phyloP scores from a whole-genome alignment of 2,113 vertebrate species.

The Cnemophilus loriae region DNA sequence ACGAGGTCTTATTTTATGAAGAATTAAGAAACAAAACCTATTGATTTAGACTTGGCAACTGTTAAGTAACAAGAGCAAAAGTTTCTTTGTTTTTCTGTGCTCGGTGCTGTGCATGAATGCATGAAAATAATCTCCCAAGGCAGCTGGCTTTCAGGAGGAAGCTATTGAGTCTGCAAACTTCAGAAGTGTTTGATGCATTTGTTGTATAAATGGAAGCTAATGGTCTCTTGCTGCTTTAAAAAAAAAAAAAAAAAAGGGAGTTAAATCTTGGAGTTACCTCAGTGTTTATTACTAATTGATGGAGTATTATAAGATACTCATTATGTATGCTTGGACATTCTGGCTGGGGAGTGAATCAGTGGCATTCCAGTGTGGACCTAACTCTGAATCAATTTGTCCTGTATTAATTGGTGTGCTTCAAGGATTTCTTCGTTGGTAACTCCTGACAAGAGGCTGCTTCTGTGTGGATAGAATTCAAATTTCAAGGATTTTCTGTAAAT shows the following conservation, averaged over 20 bases:
- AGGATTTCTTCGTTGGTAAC: background rate
- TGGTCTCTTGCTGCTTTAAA: background rate
- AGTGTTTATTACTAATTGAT: background rate
- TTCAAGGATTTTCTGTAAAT: background rate
- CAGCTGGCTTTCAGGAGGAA: background rate
- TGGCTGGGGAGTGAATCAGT: background rate
- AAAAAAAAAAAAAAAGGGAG: background rate
- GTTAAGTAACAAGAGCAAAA: background rate
- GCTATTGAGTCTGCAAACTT: background rate
- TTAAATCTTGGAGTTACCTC: background rate
- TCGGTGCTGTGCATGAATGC: background rate
- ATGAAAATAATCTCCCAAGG: background rate
- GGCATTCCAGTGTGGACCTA: background rate
- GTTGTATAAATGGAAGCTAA: background rate
- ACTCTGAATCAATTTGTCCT: background rate
- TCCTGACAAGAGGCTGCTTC: background rate
- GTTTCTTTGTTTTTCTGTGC: constrained; percentile 1
- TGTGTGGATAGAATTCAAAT: background rate
- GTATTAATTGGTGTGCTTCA: background rate
- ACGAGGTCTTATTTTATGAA: background rate
- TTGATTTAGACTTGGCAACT: constrained; percentile 4
- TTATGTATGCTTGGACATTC: background rate
- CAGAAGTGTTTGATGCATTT: background rate
- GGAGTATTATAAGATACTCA: background rate
- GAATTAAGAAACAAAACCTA: background rate